Conservation (phyloP, 2,113 vertebrate genomes). For the Pardalotus punctatus region DNA sequence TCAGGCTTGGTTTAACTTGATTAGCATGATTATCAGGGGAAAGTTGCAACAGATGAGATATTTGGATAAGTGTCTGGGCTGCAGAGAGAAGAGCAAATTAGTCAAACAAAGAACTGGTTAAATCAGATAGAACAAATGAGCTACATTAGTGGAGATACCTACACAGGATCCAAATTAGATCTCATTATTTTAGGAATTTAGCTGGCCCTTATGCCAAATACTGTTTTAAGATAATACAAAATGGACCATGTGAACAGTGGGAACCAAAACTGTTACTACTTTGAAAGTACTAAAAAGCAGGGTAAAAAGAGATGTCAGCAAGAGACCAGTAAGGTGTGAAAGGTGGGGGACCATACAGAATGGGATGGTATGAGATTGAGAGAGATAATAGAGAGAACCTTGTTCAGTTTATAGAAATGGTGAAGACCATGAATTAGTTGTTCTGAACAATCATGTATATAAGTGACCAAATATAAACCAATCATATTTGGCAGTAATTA, state of each 20-base stretch:
- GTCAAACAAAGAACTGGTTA: neutral
- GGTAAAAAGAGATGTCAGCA: neutral
- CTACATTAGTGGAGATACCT: neutral
- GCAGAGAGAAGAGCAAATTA: neutral
- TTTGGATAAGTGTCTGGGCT: neutral
- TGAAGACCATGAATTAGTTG: neutral
- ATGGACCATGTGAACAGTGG: neutral
- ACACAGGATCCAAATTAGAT: neutral
- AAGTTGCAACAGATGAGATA: neutral
- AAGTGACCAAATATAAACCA: neutral
- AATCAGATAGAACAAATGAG: neutral
- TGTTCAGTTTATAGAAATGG: rapidly evolving
- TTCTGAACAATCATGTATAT: neutral
- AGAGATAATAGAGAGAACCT: neutral
- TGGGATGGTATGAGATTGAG: neutral
- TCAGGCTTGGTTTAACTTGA: neutral
- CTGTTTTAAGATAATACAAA: neutral
- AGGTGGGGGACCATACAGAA: rapidly evolving
- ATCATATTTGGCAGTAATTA: neutral
- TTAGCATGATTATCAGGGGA: neutral
- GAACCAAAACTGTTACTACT: neutral
- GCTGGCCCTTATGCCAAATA: neutral
- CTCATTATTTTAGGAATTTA: neutral
- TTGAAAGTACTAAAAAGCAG: neutral
- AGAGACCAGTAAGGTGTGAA: neutral